Conservation (phyloP, 2,113 vertebrate genomes). For the Corydoras maculifer region DNA sequence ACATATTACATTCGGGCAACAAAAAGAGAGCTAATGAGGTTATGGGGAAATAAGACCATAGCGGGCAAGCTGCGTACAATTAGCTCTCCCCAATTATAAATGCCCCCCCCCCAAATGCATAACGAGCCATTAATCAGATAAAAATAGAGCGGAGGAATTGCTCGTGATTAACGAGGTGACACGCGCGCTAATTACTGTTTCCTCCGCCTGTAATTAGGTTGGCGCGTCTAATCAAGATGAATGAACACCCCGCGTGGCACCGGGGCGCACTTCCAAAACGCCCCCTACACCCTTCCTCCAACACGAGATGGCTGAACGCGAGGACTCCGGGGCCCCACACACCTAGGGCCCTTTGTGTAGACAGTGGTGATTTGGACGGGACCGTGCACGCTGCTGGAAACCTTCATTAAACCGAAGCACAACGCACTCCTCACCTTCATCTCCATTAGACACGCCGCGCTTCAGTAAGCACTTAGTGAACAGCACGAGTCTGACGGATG, state of each 20-base stretch:
- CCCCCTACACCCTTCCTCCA: not conserved
- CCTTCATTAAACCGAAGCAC: not conserved
- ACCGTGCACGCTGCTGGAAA: not conserved
- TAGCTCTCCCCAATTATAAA: slow-evolving; percentile 83
- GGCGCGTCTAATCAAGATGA: slow-evolving; percentile 90
- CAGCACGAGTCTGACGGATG: not conserved
- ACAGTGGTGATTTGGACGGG: too few species aligned
- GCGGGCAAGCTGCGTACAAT: slow-evolving; percentile 86
- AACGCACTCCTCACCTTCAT: not conserved
- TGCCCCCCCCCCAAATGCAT: slow-evolving; percentile 73
- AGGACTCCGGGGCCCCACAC: too few species aligned
- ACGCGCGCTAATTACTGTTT: slow-evolving; percentile 98
- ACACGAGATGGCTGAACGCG: too few species aligned
- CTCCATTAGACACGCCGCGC: not conserved
- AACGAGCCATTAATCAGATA: slow-evolving; percentile 96
- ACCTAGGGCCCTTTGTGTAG: too few species aligned
- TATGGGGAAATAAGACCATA: slow-evolving; percentile 63
- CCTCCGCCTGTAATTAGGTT: slow-evolving; percentile 97
- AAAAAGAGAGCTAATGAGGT: slow-evolving; percentile 51
- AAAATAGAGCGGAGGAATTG: slow-evolving; percentile 94
- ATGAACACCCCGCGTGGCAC: slow-evolving; percentile 56
- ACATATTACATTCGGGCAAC: slow-evolving; percentile 45
- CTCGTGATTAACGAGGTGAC: slow-evolving; percentile 99
- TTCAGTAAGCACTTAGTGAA: not conserved
- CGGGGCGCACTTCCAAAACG: slow-evolving; percentile 5